These are phyloP conservation scores for Pristionchus mayeri DNA, from an alignment of 2,888 invertebrate species.

Conservation along the genomic window DNA sequence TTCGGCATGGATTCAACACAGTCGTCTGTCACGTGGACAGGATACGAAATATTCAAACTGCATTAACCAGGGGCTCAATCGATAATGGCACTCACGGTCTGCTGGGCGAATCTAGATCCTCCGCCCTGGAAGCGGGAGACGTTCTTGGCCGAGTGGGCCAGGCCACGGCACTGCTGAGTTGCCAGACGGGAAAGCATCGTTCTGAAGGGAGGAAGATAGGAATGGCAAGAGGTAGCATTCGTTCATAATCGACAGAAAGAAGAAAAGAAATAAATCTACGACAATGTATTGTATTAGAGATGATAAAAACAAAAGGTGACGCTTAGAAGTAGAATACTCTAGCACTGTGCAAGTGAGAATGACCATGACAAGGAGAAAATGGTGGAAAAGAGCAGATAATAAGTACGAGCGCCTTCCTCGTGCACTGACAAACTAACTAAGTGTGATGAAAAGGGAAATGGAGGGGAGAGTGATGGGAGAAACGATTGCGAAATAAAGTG, in stretches of 20 bases:
- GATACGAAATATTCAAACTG: no score
- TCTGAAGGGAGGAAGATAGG: not conserved
- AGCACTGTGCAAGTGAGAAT: no score
- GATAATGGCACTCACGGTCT: conserved; percentile 46
- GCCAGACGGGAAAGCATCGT: conserved; percentile 63
- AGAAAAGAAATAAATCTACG: no score
- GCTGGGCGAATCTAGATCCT: conserved; percentile 54
- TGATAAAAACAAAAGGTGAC: no score
- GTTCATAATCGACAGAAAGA: no score
- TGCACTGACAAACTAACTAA: conserved; percentile 12
- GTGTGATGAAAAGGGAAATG: not conserved
- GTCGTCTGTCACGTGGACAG: no score
- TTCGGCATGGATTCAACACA: no score
- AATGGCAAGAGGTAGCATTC: no score
- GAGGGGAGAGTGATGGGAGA: not conserved
- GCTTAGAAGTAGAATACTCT: no score
- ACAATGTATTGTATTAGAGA: no score
- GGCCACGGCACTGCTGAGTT: conserved; percentile 54
- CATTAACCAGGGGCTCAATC: not conserved
- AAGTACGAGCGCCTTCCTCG: not conserved
- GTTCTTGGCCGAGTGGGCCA: conserved; percentile 54
- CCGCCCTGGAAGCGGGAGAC: conserved; percentile 59
- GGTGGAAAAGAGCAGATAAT: not conserved
- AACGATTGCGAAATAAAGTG: not conserved
- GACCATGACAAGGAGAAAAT: no score